A percentile compares a stretch with the other conserved stretches of the same genome.
Conservation (phyloP, 2,888 invertebrate species). For the Synanthedon andrenaeformis region DNA sequence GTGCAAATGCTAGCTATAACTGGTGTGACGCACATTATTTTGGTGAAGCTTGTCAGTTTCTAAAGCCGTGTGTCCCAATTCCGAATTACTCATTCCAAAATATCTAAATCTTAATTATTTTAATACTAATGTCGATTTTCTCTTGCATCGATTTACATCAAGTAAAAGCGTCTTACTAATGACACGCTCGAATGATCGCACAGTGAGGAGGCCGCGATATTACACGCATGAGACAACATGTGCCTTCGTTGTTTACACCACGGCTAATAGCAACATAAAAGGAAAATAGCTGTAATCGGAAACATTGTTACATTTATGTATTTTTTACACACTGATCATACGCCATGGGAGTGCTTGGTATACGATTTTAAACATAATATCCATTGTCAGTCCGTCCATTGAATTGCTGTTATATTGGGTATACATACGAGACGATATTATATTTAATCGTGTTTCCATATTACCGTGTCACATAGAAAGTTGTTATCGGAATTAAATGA, state of each 20-base stretch:
- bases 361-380: neutral
- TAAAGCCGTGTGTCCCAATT: neutral
- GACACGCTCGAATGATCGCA: slow-evolving; percentile 33
- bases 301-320: slow-evolving; percentile 20
- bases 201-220: neutral
- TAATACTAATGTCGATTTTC: slow-evolving; percentile 22
- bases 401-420: neutral
- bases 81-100: slow-evolving; percentile 7
- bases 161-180: slow-evolving; percentile 27
- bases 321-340: slow-evolving; percentile 42
- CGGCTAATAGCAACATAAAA: slow-evolving; percentile 22
- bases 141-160: slow-evolving; percentile 13
- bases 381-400: neutral
- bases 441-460: neutral
- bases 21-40: too few relatives aligned
- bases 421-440: too few relatives aligned
- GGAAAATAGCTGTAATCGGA: slow-evolving; percentile 37
- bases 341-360: slow-evolving; percentile 8
- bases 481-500: neutral
- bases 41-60: slow-evolving; percentile 5
- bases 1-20: too few relatives aligned
- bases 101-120: slow-evolving; percentile 22
- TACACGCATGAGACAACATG: neutral
- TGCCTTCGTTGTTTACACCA: neutral
- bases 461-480: neutral